Evolutionary conservation across 2,888 invertebrate genomes (phyloP), one percentile per base, ranked within the genome.

Genomic region (Chalcis sispes): DNA sequence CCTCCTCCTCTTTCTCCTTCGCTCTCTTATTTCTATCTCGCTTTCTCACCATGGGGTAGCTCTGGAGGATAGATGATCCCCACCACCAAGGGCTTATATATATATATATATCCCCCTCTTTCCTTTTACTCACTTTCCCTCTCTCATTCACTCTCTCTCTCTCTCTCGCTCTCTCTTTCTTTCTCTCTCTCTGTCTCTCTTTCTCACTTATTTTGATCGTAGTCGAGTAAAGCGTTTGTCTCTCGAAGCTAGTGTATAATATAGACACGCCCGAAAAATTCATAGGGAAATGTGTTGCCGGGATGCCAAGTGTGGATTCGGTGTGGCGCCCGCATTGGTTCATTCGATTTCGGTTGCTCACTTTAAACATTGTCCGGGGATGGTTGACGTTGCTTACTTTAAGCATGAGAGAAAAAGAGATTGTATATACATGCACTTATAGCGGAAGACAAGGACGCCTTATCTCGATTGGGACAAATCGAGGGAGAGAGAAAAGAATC

Each of bases 21-120:
- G 23, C 36, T 23, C 64, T 58, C 64, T 69, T 65, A 54, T 65
- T 64, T 72, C 72, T 67, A 52, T 67, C 54, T 18, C 59, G 4
- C 25, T 25, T 46, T 18, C 62, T 74, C 74, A 10, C 40, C 64
- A 67, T 67, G 73, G 73, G 73, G 67, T 74, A 74, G 40, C 29
- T 58, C 58, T n/a, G n/a, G 52, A n/a, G 61, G 66, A 73, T 61
- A 73, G 64, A n/a, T n/a, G n/a, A 75, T 75, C 64, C 75, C 75
- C n/a, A n/a, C n/a, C 75, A 70, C 75, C 75, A 70, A 70, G 75
- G 64, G 56, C 69, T n/a, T 3, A 13, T 46, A 64, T 72, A 74
- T 74, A 18, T 8, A 20, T 59, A 25, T 56, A 48, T 56, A 18
- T 48, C 64, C 58, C 52, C 52, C 7, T n/a, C 36, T 42, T 32